phyloP scores from a whole-genome alignment of 2,113 vertebrate genomes.

The Trichechus manatus region DNA sequence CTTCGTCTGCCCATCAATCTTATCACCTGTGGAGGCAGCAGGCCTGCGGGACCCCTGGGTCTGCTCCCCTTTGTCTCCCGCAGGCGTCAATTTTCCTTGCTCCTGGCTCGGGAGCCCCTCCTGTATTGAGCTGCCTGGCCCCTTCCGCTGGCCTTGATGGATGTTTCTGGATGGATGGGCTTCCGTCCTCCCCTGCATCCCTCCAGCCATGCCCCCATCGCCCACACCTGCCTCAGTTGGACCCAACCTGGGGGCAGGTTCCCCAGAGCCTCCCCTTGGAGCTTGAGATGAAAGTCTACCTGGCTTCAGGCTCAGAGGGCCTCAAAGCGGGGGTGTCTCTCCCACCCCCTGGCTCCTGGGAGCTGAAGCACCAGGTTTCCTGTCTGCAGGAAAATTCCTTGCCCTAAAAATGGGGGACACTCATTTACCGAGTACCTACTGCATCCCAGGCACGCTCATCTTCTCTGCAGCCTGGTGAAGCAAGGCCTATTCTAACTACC shows the following conservation, averaged over 20 bases:
- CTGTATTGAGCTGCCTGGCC: neutral
- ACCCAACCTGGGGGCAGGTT: neutral
- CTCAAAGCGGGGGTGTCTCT: neutral
- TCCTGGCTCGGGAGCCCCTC: neutral
- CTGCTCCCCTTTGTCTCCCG: slow-evolving; percentile 26
- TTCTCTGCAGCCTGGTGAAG: neutral
- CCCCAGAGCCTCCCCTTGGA: neutral
- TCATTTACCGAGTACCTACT: neutral
- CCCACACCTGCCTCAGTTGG: neutral
- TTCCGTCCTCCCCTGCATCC: neutral
- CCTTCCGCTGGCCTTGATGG: neutral
- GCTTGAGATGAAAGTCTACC: neutral
- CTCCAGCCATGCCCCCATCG: neutral
- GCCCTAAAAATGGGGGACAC: too few relatives aligned
- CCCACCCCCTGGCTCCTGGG: neutral
- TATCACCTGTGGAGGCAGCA: neutral
- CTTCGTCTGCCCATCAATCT: slow-evolving; percentile 52
- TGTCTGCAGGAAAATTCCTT: neutral
- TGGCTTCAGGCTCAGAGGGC: too few relatives aligned
- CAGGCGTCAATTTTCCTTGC: slow-evolving; percentile 56
- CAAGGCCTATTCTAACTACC: neutral
- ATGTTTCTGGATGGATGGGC: neutral
- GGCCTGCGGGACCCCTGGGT: neutral
- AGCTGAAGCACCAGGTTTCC: rapidly evolving
- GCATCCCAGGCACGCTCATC: neutral